Conservation (phyloP, 1,140 invertebrate genomes). For the Neodiprion fabricii region DNA sequence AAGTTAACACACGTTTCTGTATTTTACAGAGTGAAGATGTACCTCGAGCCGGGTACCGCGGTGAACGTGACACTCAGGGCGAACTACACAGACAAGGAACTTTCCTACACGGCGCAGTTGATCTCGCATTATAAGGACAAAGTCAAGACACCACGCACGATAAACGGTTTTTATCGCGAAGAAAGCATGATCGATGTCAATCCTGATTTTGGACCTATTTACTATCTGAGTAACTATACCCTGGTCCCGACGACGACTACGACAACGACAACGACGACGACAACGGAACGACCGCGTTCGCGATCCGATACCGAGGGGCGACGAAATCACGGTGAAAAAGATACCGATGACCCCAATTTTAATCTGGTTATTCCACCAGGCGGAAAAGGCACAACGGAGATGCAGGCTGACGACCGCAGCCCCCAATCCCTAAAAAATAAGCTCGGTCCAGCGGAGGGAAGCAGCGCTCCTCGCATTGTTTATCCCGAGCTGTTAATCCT, state of each 20-base stretch:
- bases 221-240: slow-evolving; percentile 75
- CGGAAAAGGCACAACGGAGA: slow-evolving; percentile 41
- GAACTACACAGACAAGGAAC: slow-evolving; percentile 73
- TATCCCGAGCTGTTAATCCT: too few species aligned
- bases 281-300: slow-evolving; percentile 57
- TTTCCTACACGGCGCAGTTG: slow-evolving; percentile 75
- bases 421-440: slow-evolving; percentile 53
- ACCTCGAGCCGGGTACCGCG: slow-evolving; percentile 75
- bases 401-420: slow-evolving; percentile 49
- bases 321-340: slow-evolving; percentile 24
- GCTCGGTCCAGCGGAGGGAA: slow-evolving; percentile 25
- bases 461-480: not conserved
- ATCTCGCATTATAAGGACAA: slow-evolving; percentile 74
- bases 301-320: slow-evolving; percentile 18
- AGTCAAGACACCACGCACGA: slow-evolving; percentile 56
- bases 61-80: slow-evolving; percentile 79
- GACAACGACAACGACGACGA: slow-evolving; percentile 75
- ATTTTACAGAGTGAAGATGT: slow-evolving; percentile 62
- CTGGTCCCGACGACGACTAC: slow-evolving; percentile 79
- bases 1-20: not conserved
- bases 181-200: slow-evolving; percentile 70
- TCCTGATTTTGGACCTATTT: slow-evolving; percentile 73
- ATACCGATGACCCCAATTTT: slow-evolving; percentile 33
- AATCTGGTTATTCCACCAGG: slow-evolving; percentile 45
- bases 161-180: slow-evolving; percentile 68